phyloP scores from a whole-genome alignment of 2,113 vertebrate species.

The Scopus umbretta region DNA sequence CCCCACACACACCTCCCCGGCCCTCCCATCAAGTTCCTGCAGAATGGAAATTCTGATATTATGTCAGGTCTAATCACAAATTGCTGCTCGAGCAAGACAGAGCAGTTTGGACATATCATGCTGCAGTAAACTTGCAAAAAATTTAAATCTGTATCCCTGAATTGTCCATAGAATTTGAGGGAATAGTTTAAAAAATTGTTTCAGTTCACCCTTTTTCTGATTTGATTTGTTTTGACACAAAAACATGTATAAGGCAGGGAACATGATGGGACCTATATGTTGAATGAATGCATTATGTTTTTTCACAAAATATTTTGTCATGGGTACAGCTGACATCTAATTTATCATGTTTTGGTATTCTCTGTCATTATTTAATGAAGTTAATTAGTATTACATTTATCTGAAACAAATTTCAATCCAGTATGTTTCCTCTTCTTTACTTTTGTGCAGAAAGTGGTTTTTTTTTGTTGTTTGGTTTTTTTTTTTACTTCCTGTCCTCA shows the following conservation, averaged over 20 bases:
- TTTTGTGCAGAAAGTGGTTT: background rate
- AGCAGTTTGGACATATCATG: background rate
- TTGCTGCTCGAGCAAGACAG: background rate
- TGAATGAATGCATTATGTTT: background rate
- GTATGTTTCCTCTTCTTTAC: background rate
- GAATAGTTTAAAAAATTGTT: background rate
- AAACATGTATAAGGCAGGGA: background rate
- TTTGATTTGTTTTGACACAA: background rate
- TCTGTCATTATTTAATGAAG: background rate
- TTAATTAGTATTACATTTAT: background rate
- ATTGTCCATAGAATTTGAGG: background rate
- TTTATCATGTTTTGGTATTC: background rate
- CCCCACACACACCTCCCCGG: no score
- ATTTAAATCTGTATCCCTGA: background rate
- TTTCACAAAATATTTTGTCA: background rate
- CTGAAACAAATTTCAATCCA: background rate
- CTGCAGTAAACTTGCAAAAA: background rate
- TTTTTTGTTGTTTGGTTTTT: no score
- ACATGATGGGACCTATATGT: background rate
- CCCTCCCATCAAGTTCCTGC: accelerated
- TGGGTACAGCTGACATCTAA: background rate
- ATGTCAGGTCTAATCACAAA: background rate
- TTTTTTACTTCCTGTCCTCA: background rate
- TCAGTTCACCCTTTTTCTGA: background rate
- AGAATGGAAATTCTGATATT: background rate